Conservation (phyloP, 2,888 invertebrate genomes). For the Mycogona germanica region DNA sequence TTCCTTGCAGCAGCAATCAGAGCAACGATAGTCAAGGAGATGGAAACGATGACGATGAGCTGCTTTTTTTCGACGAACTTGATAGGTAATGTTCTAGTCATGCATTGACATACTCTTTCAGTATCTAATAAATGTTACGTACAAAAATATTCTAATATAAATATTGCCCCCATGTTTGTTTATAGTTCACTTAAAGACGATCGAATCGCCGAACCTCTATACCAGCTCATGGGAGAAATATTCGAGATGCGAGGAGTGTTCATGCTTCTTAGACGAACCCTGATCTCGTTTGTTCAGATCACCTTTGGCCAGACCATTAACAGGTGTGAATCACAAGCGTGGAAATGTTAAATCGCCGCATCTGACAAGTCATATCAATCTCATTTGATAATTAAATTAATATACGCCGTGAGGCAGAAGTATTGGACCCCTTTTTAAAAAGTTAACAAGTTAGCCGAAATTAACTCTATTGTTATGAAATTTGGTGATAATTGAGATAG, state of each 20-base stretch:
- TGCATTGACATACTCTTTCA: background rate
- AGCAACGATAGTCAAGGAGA: constrained; percentile 28
- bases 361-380: no score
- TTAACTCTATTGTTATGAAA: constrained; percentile 10
- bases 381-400: constrained; percentile 11
- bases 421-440: no score
- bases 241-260: constrained; percentile 83
- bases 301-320: constrained; percentile 87
- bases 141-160: background rate
- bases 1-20: constrained; percentile 5
- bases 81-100: constrained; percentile 14
- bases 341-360: no score
- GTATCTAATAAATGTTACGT: background rate
- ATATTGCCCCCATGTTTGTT: background rate
- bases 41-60: constrained; percentile 64
- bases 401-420: no score
- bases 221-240: constrained; percentile 71
- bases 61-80: constrained; percentile 54
- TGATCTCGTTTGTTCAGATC: constrained; percentile 82
- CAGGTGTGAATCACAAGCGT: no score
- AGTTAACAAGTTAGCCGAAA: no score
- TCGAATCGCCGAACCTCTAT: constrained; percentile 82
- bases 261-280: constrained; percentile 70
- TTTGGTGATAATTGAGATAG: no score
- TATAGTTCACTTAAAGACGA: constrained; percentile 42